Percentiles rank a stretch among this genome's conserved stretches.
phyloP scores from a whole-genome alignment of 64 coral and sea anemone genomes.

The Montipora sp. region DNA sequence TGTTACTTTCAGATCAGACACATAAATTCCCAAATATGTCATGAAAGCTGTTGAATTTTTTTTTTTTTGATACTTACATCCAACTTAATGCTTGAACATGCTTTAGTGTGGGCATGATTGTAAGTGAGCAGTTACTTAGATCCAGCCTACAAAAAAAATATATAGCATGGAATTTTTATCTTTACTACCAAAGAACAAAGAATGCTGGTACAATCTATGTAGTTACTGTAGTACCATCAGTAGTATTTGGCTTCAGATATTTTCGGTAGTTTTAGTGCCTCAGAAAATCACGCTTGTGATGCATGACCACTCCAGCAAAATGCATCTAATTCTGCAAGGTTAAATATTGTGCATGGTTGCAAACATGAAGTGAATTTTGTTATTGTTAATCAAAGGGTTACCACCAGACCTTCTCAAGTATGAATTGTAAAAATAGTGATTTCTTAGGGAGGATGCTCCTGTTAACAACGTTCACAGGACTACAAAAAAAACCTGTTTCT shows the following conservation, averaged over 20 bases:
- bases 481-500: constrained; percentile 17
- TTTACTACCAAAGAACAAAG: too few relatives aligned
- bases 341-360: constrained; percentile 40
- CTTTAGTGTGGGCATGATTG: neutral
- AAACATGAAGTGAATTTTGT: constrained; percentile 50
- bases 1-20: neutral
- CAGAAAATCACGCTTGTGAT: constrained; percentile 47
- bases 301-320: constrained; percentile 56
- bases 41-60: neutral
- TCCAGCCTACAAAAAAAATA: neutral
- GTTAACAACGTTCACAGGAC: constrained; percentile 26
- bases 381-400: neutral
- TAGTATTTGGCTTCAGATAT: too few relatives aligned
- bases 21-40: neutral
- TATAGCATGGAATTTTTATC: neutral
- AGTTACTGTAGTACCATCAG: too few relatives aligned
- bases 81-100: neutral
- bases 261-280: neutral
- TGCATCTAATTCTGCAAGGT: constrained; percentile 40
- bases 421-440: constrained; percentile 40
- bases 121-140: neutral
- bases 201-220: too few relatives aligned
- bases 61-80: neutral
- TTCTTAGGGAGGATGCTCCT: neutral
- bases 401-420: constrained; percentile 20